Percentiles rank a stretch among this genome's conserved stretches.
Conservation (phyloP, 2,888 invertebrate genomes). For the Psylliodes chrysocephalus region DNA sequence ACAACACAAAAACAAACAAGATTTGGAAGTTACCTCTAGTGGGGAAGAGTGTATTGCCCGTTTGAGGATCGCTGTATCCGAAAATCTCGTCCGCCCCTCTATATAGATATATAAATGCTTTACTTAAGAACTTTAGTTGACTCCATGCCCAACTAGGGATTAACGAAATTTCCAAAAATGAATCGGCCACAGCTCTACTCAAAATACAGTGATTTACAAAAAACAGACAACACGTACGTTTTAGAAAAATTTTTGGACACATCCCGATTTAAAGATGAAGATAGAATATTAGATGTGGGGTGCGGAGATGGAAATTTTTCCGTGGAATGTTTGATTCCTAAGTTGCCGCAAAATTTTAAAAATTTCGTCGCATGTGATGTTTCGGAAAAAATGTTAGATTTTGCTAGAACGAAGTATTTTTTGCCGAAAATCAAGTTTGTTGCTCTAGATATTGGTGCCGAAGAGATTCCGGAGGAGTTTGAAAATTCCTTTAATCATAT, state of each 20-base stretch:
- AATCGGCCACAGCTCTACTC: slow-evolving; percentile 73
- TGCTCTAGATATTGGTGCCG: slow-evolving; percentile 70
- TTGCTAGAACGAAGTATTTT: slow-evolving; percentile 67
- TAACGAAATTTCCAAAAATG: slow-evolving; percentile 38
- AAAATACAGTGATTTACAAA: slow-evolving; percentile 75
- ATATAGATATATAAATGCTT: slow-evolving; percentile 37
- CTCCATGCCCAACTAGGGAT: slow-evolving; percentile 26
- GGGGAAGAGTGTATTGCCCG: slow-evolving; percentile 26
- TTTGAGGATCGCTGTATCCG: slow-evolving; percentile 39
- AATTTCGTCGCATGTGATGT: slow-evolving; percentile 75
- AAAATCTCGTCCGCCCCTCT: slow-evolving; percentile 37
- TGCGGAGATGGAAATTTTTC: slow-evolving; percentile 80
- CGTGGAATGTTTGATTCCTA: slow-evolving; percentile 71
- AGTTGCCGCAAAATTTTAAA: slow-evolving; percentile 67
- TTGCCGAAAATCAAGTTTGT: slow-evolving; percentile 66
- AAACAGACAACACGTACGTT: slow-evolving; percentile 72
- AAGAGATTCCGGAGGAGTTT: slow-evolving; percentile 65
- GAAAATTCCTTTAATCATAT: slow-evolving; percentile 72
- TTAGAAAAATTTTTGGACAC: slow-evolving; percentile 71
- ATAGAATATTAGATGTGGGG: slow-evolving; percentile 75
- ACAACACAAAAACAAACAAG: slow-evolving; percentile 4
- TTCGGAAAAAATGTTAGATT: slow-evolving; percentile 76
- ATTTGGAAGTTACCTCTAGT: slow-evolving; percentile 17
- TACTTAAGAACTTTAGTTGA: slow-evolving; percentile 27
- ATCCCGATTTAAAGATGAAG: slow-evolving; percentile 58